Percentiles rank a stretch among this genome's conserved stretches.
Evolutionary conservation across 37 sponge, comb jelly and placozoan species (phyloP).

Genomic region (Beroe forskalii): DNA sequence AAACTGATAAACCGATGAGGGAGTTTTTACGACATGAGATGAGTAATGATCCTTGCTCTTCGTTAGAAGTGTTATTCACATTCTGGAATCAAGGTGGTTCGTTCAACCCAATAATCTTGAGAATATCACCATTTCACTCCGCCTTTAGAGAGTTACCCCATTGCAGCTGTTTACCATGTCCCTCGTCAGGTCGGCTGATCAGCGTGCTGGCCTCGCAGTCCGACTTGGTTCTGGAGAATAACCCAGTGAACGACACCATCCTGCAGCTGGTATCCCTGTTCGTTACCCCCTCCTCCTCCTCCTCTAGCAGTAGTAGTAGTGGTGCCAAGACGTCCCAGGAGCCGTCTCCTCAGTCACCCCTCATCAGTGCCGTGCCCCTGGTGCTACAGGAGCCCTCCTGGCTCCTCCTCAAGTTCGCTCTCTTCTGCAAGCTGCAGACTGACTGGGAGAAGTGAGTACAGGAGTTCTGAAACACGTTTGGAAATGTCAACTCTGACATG

Average conservation of each 20-base stretch:
- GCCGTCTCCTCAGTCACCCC: no score
- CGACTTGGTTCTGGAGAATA: not conserved
- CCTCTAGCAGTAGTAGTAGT: not conserved
- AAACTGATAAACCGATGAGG: no score
- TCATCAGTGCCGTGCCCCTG: not conserved
- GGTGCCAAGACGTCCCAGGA: not conserved
- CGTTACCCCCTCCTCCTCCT: not conserved
- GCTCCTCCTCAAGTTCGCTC: conserved; percentile 17
- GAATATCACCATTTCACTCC: no score
- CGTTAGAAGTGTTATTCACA: no score
- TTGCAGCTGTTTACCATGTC: no score
- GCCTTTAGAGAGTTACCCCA: no score
- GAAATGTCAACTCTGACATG: no score
- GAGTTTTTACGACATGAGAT: no score
- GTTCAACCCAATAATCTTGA: no score
- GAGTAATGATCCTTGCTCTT: no score
- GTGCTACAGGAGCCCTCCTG: conserved; percentile 53
- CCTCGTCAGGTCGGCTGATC: not conserved
- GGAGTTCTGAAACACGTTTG: no score
- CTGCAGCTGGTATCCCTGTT: conserved; percentile 6
- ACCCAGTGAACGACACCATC: not conserved
- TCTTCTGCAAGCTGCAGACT: conserved; percentile 13
- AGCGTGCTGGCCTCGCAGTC: conserved; percentile 10
- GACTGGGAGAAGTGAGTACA: conserved; percentile 20
- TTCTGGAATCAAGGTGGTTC: no score